phyloP scores from a whole-genome alignment of 2,888 invertebrate species.

The Ecdyonurus torrentis region DNA sequence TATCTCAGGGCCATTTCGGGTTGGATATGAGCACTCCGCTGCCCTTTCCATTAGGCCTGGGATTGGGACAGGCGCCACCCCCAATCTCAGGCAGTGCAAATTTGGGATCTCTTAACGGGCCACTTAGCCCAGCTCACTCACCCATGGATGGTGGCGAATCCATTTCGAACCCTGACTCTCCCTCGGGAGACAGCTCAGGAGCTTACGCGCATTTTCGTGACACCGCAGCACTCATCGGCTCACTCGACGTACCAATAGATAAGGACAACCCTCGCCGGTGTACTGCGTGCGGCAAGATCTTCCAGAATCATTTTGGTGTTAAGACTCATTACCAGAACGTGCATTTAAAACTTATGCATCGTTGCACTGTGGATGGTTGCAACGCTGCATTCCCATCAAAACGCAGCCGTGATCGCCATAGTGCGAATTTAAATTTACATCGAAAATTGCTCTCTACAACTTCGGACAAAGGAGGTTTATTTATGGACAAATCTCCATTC shows the following conservation, averaged over 20 bases:
- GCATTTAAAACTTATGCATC: constrained; percentile 88
- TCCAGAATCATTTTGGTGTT: constrained; percentile 82
- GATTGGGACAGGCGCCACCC: constrained; percentile 26
- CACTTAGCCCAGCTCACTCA: constrained; percentile 39
- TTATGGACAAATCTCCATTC: constrained; percentile 32
- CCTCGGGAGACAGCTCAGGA: constrained; percentile 31
- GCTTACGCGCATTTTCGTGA: constrained; percentile 40
- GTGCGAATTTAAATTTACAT: constrained; percentile 79
- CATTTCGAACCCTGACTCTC: constrained; percentile 25
- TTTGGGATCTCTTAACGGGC: constrained; percentile 34
- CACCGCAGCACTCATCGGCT: constrained; percentile 44
- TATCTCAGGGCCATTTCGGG: constrained; percentile 61
- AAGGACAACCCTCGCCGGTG: constrained; percentile 83
- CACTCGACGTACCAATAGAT: constrained; percentile 75
- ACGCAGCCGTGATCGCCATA: constrained; percentile 80
- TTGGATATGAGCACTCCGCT: constrained; percentile 21
- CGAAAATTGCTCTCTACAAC: constrained; percentile 64
- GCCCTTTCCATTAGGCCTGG: constrained; percentile 25
- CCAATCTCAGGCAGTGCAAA: constrained; percentile 28
- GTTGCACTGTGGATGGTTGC: constrained; percentile 87
- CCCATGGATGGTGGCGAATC: constrained; percentile 30
- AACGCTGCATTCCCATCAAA: constrained; percentile 90
- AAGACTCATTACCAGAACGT: constrained; percentile 93
- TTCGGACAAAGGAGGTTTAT: constrained; percentile 21
- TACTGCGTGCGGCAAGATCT: constrained; percentile 81